Evolutionary conservation across 2,797 vertebrate genomes (phyloP), one percentile per base, ranked within the genome.

Genomic region (Novumbra hubbsi): DNA sequence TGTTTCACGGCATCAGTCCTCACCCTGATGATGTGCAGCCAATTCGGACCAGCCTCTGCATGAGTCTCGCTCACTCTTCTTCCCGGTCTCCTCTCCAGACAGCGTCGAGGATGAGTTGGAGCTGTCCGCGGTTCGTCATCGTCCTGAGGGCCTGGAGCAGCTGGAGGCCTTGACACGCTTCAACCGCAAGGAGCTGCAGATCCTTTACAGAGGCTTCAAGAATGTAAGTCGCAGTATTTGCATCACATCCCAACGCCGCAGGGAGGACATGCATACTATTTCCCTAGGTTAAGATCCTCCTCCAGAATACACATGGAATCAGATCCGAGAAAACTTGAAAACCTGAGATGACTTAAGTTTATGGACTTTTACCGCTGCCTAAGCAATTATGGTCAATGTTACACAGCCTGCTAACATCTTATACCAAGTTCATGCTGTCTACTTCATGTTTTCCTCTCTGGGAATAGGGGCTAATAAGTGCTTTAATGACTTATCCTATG

Each of bases 61-160:
- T 63, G 66, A 41, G 57, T 73, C 70, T 84, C 78, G 79, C 81
- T 67, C 60, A 66, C 38, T 57, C 65, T 45, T 72, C 49, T 6
- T 45, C 11, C 41, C 14, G 41, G 41, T 45, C 69, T 71, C 17
- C 52, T 77, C 64, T 84, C 72, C 93, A 99, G 98, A 99, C 90
- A 99, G 96, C 79, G 92, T 98, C 64, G 98, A 99, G 94, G 98
- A 99, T 95, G 98, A 99, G 87, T 93, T 99, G 85, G 98, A 99
- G 89, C 94, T 96, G 81, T 97, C 98, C 19, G 94, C 96, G 0
- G 96, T 97, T 74, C 96, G 98, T 79, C 97, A 99, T 89, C 96
- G 97, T 83, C 98, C 98, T 0, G 98, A 99, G 90, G 96, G 94
- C 74, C 91, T 99, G 79, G 96, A 98, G 77, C 93, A 97, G 75